phyloP scores from a whole-genome alignment of 1,140 invertebrate genomes.

The Pachypeltis micranthus region DNA sequence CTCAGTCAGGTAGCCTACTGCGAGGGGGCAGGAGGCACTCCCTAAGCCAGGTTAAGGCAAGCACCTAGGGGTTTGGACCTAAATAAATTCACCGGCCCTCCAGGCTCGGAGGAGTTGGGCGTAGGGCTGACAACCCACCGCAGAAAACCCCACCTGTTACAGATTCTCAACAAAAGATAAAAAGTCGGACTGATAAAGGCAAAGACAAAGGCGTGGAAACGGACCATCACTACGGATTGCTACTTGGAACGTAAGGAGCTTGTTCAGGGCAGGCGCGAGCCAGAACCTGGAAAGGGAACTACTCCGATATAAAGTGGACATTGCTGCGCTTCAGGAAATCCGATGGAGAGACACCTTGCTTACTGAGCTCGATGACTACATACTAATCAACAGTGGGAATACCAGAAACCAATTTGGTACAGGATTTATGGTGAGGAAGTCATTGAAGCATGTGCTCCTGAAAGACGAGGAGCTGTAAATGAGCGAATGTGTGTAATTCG shows the following conservation, averaged over 20 bases:
- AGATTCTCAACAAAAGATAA: no score
- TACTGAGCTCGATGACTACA: slow-evolving; percentile 5
- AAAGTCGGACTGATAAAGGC: slow-evolving; percentile 13
- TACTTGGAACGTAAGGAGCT: slow-evolving; percentile 24
- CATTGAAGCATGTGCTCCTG: neutral
- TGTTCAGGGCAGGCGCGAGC: slow-evolving; percentile 16
- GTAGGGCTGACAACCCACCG: no score
- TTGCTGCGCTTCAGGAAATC: slow-evolving; percentile 24
- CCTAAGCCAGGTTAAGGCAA: no score
- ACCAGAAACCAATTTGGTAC: neutral
- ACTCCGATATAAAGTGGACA: slow-evolving; percentile 20
- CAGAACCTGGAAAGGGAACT: slow-evolving; percentile 21
- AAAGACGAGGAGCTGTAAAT: slow-evolving; percentile 15
- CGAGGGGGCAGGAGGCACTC: no score
- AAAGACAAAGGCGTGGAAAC: neutral
- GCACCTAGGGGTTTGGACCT: no score
- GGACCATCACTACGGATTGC: slow-evolving; percentile 7
- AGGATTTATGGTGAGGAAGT: slow-evolving; percentile 17
- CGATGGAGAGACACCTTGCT: slow-evolving; percentile 16
- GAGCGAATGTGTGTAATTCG: slow-evolving; percentile 18
- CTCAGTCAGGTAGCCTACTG: no score
- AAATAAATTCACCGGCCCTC: no score
- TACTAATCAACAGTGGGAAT: slow-evolving; percentile 8
- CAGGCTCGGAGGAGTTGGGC: no score
- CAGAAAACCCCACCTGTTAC: no score